Conservation (phyloP, 2,888 invertebrate species). For the Yponomeuta evonymella region DNA sequence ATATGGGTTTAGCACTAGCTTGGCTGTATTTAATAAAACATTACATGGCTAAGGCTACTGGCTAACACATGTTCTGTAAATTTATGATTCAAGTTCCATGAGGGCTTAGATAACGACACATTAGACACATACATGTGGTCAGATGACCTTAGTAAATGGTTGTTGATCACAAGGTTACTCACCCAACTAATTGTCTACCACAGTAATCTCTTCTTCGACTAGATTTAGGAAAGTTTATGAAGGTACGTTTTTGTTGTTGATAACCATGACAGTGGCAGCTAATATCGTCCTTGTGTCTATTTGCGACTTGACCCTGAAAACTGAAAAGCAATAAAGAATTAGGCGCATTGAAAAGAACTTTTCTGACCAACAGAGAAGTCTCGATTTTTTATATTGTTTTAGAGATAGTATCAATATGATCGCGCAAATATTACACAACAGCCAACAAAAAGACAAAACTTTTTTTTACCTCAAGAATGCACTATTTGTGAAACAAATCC, state of each 20-base stretch:
- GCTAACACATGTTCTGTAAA: no score
- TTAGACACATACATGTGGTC: no score
- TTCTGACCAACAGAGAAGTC: not conserved
- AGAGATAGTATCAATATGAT: not conserved
- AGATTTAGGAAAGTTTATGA: constrained; percentile 53
- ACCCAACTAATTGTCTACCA: constrained; percentile 87
- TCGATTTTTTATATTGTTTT: not conserved
- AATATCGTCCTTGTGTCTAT: constrained; percentile 42
- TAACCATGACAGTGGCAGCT: constrained; percentile 47
- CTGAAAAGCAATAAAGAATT: constrained; percentile 37
- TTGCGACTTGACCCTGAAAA: constrained; percentile 73
- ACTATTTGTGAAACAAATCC: not conserved
- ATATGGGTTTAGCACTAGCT: no score
- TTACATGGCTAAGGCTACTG: no score
- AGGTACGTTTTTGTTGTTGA: constrained; percentile 45
- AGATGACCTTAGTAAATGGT: not conserved
- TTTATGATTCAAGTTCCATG: no score
- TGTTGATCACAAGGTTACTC: constrained; percentile 32
- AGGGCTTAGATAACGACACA: no score
- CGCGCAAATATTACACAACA: not conserved
- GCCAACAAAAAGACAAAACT: not conserved
- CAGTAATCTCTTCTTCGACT: constrained; percentile 79
- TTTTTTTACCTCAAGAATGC: constrained; percentile 10
- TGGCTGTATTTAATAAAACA: no score
- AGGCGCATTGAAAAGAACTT: not conserved